Percentiles rank a stretch among this genome's conserved stretches.
These are phyloP conservation scores for Cotesia chilonis DNA, from an alignment of 1,140 invertebrate genomes.

Conservation along the genomic window DNA sequence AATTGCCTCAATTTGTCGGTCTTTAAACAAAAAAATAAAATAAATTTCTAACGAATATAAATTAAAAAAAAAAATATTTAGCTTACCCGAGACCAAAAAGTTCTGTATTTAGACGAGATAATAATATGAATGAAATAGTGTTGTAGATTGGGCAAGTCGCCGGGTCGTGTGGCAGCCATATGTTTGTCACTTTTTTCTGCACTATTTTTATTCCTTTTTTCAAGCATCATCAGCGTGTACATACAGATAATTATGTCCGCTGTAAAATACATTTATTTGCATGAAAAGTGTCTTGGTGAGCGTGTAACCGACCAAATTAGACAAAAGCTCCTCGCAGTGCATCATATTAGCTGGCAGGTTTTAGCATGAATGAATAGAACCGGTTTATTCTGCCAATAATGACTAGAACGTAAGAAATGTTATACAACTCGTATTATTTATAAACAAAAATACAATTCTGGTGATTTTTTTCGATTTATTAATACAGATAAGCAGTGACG, in stretches of 20 bases:
- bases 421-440: too few relatives aligned
- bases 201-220: not conserved
- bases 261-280: too few relatives aligned
- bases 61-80: not conserved
- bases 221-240: not conserved
- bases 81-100: not conserved
- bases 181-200: not conserved
- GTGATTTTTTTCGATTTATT: too few relatives aligned
- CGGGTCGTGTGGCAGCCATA: not conserved
- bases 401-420: too few relatives aligned
- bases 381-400: too few relatives aligned
- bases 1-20: not conserved
- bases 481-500: too few relatives aligned
- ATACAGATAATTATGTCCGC: not conserved
- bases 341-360: too few relatives aligned
- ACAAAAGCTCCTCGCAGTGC: not conserved
- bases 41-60: not conserved
- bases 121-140: conserved; percentile 51
- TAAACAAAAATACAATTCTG: too few relatives aligned
- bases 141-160: conserved; percentile 31
- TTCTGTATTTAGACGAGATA: conserved; percentile 30
- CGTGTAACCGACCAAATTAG: too few relatives aligned
- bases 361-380: too few relatives aligned
- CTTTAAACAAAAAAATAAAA: not conserved
- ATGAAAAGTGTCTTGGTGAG: too few relatives aligned